A percentile compares a stretch with the other conserved stretches of the same genome.
Conservation (phyloP, 2,113 vertebrate species). For the Oncorhynchus gorbuscha region DNA sequence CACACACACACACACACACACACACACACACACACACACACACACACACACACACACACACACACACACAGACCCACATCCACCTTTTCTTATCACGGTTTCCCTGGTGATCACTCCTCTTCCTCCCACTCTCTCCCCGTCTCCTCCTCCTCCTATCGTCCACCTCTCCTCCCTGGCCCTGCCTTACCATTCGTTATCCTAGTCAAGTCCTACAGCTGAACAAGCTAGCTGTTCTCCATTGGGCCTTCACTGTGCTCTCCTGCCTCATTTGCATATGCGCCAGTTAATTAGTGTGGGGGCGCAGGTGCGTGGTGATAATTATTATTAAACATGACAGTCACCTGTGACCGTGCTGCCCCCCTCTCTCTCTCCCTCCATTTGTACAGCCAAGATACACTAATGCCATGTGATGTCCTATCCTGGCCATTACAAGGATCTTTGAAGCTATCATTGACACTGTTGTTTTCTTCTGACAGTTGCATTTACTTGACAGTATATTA, state of each 20-base stretch:
- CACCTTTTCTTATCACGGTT: constrained; percentile 63
- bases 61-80: constrained; percentile 45
- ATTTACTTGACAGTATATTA: too few species aligned
- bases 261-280: constrained; percentile 97
- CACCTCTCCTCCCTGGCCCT: constrained; percentile 53
- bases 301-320: constrained; percentile 99
- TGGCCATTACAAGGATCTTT: too few species aligned
- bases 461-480: too few species aligned
- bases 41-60: constrained; percentile 15
- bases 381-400: too few species aligned
- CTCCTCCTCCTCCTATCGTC: constrained; percentile 12
- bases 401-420: too few species aligned
- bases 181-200: constrained; percentile 90
- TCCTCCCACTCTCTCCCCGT: constrained; percentile 35
- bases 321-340: constrained; percentile 99
- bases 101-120: constrained; percentile 42
- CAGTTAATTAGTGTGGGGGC: constrained; percentile 97
- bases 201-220: constrained; percentile 99
- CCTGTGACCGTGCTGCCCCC: constrained; percentile 85
- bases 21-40: constrained; percentile 35
- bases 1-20: constrained; percentile 35
- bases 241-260: constrained; percentile 85
- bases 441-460: too few species aligned
- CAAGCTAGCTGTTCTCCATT: constrained; percentile 89
- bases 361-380: constrained; percentile 63